Conservation (phyloP, 53 echinoderm and acorn worm genomes). For the Crossaster papposus region DNA sequence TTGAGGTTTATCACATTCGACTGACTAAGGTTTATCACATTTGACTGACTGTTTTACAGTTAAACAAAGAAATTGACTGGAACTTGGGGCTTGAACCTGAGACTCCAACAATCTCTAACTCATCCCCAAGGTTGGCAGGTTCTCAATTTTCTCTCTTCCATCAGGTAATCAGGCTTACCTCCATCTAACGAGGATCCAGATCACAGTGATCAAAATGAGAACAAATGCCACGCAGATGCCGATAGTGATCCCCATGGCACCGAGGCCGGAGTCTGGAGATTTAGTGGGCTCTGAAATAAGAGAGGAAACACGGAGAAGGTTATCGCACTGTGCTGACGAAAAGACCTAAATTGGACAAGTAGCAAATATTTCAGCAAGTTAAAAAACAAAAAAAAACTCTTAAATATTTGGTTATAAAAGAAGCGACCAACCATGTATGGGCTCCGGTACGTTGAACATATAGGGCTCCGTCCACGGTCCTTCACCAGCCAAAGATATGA, state of each 20-base stretch:
- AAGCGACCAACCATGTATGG: background rate
- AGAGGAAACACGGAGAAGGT: background rate
- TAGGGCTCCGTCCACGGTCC: slow-evolving; percentile 76
- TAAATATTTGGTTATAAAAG: no score
- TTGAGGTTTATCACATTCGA: no score
- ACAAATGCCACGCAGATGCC: slow-evolving; percentile 68
- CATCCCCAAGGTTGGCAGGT: background rate
- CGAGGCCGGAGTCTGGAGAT: slow-evolving; percentile 21
- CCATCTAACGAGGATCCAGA: slow-evolving; percentile 79
- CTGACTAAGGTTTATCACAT: no score
- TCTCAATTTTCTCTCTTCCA: background rate
- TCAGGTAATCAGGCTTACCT: slow-evolving; percentile 49
- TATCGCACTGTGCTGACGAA: background rate
- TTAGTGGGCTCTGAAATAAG: background rate
- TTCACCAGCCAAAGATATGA: slow-evolving; percentile 76
- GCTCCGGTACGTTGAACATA: slow-evolving; percentile 70
- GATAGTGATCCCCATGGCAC: slow-evolving; percentile 70
- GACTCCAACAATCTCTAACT: background rate
- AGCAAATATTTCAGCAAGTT: no score
- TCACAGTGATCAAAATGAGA: slow-evolving; percentile 62
- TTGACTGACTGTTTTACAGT: no score
- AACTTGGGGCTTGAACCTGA: no score
- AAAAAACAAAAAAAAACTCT: no score
- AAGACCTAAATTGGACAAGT: background rate
- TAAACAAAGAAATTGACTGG: no score